These are phyloP conservation scores for Neodon shergylaensis DNA, from an alignment of 2,113 vertebrate species.

Conservation along the genomic window DNA sequence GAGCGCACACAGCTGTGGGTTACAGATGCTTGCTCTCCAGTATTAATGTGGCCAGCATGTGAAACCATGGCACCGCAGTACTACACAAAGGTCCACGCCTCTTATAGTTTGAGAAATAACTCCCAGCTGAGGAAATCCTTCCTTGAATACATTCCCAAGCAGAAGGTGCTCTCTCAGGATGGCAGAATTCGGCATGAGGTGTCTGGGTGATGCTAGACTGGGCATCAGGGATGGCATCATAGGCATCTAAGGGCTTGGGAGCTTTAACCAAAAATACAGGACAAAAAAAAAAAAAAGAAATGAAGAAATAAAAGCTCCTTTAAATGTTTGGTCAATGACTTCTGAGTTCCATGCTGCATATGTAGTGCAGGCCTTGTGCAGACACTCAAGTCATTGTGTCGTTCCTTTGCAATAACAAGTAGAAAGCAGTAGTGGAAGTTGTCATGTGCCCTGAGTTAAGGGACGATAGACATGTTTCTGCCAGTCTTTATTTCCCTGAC, in stretches of 20 bases:
- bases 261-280: conserved; percentile 29
- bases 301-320: neutral
- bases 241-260: neutral
- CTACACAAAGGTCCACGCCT: conserved; percentile 82
- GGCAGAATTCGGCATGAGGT: conserved; percentile 25
- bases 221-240: neutral
- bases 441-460: conserved; percentile 11
- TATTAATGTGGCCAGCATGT: conserved; percentile 88
- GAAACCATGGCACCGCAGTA: conserved; percentile 85
- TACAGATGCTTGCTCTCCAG: conserved; percentile 85
- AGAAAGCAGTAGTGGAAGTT: neutral
- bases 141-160: conserved; percentile 68
- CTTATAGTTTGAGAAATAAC: conserved; percentile 81
- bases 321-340: neutral
- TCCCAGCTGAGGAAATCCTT: conserved; percentile 76
- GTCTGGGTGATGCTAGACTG: conserved; percentile 43
- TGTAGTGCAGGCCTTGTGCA: neutral
- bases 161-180: conserved; percentile 56
- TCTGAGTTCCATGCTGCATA: neutral
- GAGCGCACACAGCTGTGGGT: conserved; percentile 85
- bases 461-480: conserved; percentile 23
- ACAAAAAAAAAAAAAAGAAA: neutral
- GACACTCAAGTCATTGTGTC: neutral
- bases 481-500: conserved; percentile 18
- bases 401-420: conserved; percentile 37